Base-by-base conservation (phyloP, 2,113 vertebrate genomes). In the Syngnathus floridae region DNA sequence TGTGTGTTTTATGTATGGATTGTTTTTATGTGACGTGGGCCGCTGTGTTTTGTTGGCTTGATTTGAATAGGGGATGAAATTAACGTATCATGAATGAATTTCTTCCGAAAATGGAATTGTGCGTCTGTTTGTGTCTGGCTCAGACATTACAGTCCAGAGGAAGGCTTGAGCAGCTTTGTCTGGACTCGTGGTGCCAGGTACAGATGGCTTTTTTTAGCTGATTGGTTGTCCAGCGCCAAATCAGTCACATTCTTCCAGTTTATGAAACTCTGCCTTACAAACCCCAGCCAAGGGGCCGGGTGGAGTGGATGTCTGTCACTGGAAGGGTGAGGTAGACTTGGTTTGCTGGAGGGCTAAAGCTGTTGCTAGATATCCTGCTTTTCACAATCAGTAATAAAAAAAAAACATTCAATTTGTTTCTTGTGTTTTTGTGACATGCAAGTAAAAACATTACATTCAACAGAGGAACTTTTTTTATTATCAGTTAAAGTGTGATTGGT, bases 111-210 rank as follows among this genome's bases (percentile, higher is more conserved):
- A 51, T 58, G 3, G 55, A 59, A 38, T 36, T 5, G 19, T 68
- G 22, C 63, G 54, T 64, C 54, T 7, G 55, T 71, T 67, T 75
- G 56, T 55, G 38, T 58, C 62, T 69, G 79, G 64, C 69, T 82
- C 68, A 31, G 62, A 60, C 69, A 8, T 19, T 49, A 35, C 43
- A 31, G 56, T 46, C 60, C 83, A 57, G 61, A 81, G 86, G 79
- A 82, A 88, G 90, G 85, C 51, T 90, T 92, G 91, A 92, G 91
- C 91, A 92, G 89, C 91, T 91, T 87, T 78, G 82, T 86, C 43
- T 74, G 82, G 75, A 71, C 55, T 54, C 26, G 70, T 60, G 14
- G 70, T 78, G 72, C 40, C 52, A 67, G 0, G 70, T 4, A 63
- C 70, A 54, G 78, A 51, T 43, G 69, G 69, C 46, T 62, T 67